Base-by-base conservation (phyloP, 92 coral and sea anemone genomes). In the Muricea muricata region DNA sequence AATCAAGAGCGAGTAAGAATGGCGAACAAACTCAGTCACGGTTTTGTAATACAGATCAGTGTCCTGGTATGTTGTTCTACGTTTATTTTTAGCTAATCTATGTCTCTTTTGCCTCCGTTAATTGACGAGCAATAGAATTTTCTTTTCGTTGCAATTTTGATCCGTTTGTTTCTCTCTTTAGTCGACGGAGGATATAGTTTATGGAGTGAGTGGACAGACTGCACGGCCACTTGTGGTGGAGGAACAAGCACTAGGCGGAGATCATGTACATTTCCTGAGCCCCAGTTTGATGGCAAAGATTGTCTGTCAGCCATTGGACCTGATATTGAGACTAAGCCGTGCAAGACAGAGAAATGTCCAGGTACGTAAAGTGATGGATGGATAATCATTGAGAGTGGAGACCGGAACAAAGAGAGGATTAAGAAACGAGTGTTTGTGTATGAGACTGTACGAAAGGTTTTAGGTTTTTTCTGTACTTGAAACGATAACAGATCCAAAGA, bases 171-270 rank as follows among this genome's bases (percentile, higher is more conserved):
- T 34, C 5, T 26, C n/a, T 45, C 42, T 18, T 26, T 60, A 94
- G 98, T 94, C 18, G 93, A 93, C 70, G 98, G 98, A 8, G 97
- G 97, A 0, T 94, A 89, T 61, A 77, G 93, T 0, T 6, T 29
- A 0, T 94, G 98, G 98, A 89, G 94, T 68, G 85, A 91, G 30
- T 94, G 98, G 98, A 94, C 93, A 18, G 89, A 87, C 66, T 94
- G 98, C 76, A 81, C 98, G 21, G 84, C 60, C 13, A 83, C 93
- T 56, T 94, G 98, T 69, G 97, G 93, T 15, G 97, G 97, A 13
- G 98, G 98, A 37, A 84, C 93, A 54, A 58, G 88, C 7, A 93
- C 98, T 46, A 84, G 90, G 15, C 85, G 97, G 35, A 93, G 98
- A 15, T 81, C 93, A 4, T 94, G 98, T 45, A 90, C 94, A 0